Evolutionary conservation across 2,113 vertebrate genomes (phyloP), one percentile per base, ranked within the genome.

Genomic region (Eudorcas thomsonii): DNA sequence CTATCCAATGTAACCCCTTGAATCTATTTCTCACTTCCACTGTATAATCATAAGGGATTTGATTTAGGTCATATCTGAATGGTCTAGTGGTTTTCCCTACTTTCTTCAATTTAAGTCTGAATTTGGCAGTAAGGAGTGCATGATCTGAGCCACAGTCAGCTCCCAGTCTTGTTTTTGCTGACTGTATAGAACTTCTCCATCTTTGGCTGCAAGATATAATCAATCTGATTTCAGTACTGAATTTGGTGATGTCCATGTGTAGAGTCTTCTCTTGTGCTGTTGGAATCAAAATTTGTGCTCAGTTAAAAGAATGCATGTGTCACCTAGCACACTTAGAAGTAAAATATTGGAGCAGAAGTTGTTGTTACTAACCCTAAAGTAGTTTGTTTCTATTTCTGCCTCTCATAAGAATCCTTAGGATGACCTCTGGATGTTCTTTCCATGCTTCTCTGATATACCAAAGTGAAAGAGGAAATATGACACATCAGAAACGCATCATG

Each of bases 251-350:
- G 19, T 39, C n/a, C 67, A 71, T 71, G 67, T 39, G n/a, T 71
- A 71, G n/a, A 71, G 67, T 71, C 67, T 71, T 6, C 67, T 71
- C n/a, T 36, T 36, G 4, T 39, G n/a, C 10, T 71, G 19, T 94
- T 98, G 92, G 96, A 96, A 98, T 95, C 98, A 98, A 98, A 93
- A 93, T 92, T 95, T 36, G 86, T 94, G 82, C 45, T 97, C 77
- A 80, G 45, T 57, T 50, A 95, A 97, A 98, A 91, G 62, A 97
- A 86, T 28, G 10, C 54, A 7, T 74, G 28, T 62, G 36, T 62
- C 7, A 1, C 45, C 71, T 48, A 39, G 25, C 52, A 60, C 83
- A 36, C 74, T 90, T 96, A 77, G 78, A 88, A 96, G 45, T 92
- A 81, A 97, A 91, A 86, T 83, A 64, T 50, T 77, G 55, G 57